Evolutionary conservation across 2,113 vertebrate genomes (phyloP), one percentile per base, ranked within the genome.

Genomic region (Engystomops pustulosus): DNA sequence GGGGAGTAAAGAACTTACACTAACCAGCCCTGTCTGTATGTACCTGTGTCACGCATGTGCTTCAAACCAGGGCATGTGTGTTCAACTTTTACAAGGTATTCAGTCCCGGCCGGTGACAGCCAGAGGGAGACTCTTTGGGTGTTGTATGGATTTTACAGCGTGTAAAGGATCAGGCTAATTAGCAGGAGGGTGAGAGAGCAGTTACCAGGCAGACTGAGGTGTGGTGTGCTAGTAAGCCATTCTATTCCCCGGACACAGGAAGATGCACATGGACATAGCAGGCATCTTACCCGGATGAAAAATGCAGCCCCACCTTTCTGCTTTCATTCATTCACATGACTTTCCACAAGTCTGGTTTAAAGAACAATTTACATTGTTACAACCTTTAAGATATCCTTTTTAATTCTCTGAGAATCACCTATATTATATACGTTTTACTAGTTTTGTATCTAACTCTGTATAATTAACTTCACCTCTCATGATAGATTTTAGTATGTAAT

Each of bases 161-260:
- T 94, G 92, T 93, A 92, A 93, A 91, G 94, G 94, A 95, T 93
- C 94, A 92, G 91, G 94, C 92, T 94, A 90, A 93, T 94, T 93
- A 93, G 91, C 90, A 86, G 49, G 87, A 90, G 91, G 89, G 90
- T 91, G 84, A 93, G 88, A 89, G 89, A 89, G 90, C 86, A 77
- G 81, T 89, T 90, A 76, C 81, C 71, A 83, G 55, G 79, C 49
- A 84, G 83, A 84, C 75, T 79, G 45, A 79, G 83, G 75, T 69
- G 74, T 84, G 71, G 79, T 78, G 74, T 69, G 45, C 53, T 67
- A 83, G 68, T 55, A 70, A 70, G 83, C 62, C 74, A 79, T 79
- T 79, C 68, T 70, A 38, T n/a, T 23, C 75, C 18, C n/a, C 47
- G 45, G 20, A 55, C 67, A 53, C 65, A 70, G 9, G 49, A 55